Conservation (phyloP, 2,888 invertebrate genomes). For the Cryptus viduatorius region DNA sequence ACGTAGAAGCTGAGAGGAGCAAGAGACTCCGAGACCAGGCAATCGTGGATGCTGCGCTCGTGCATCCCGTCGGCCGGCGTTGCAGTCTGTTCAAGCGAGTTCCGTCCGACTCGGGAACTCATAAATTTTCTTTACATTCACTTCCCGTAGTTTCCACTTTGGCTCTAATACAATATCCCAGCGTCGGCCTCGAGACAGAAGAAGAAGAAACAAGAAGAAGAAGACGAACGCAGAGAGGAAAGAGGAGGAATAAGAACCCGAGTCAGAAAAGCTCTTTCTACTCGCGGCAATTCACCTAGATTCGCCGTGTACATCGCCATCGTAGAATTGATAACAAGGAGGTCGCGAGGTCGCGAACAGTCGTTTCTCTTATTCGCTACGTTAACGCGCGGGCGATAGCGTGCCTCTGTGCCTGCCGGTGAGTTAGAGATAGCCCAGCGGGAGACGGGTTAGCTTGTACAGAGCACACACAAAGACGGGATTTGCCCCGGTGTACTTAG, state of each 20-base stretch:
- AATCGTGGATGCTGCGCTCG: slow-evolving; percentile 36
- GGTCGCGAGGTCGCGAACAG: slow-evolving; percentile 57
- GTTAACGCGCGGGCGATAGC: slow-evolving; percentile 61
- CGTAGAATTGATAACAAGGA: slow-evolving; percentile 62
- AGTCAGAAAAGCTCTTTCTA: slow-evolving; percentile 44
- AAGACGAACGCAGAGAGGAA: slow-evolving; percentile 2
- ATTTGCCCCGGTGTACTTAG: not conserved
- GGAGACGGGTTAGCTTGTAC: slow-evolving; percentile 32
- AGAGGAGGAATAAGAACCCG: not conserved
- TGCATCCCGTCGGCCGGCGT: slow-evolving; percentile 33
- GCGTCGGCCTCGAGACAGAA: slow-evolving; percentile 19
- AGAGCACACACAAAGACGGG: slow-evolving; percentile 8
- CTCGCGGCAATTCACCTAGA: slow-evolving; percentile 61
- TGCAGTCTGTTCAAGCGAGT: slow-evolving; percentile 69
- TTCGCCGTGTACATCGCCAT: slow-evolving; percentile 51
- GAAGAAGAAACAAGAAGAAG: not conserved
- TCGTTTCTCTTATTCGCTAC: slow-evolving; percentile 63
- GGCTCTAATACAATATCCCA: slow-evolving; percentile 58
- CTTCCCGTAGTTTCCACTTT: slow-evolving; percentile 62
- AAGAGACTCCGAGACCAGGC: slow-evolving; percentile 30
- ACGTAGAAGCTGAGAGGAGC: slow-evolving; percentile 58
- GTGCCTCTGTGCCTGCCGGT: slow-evolving; percentile 37
- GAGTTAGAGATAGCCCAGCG: slow-evolving; percentile 56
- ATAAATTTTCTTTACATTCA: slow-evolving; percentile 76
- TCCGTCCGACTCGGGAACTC: slow-evolving; percentile 65